Conservation (phyloP, 2,113 vertebrate genomes). For the Spheniscus mendiculus region DNA sequence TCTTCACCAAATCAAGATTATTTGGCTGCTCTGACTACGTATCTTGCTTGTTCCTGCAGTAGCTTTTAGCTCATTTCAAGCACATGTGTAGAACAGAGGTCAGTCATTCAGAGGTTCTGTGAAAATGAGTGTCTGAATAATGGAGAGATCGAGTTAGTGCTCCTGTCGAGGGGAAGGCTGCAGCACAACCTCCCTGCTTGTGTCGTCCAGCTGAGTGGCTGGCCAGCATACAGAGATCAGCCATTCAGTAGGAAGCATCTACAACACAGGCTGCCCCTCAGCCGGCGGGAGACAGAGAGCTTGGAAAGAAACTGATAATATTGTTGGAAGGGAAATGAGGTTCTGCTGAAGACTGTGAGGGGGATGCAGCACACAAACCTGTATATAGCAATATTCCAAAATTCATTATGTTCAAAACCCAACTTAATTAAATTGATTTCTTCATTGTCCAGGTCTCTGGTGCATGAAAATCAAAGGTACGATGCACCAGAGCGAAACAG, state of each 20-base stretch:
- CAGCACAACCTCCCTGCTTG: not conserved
- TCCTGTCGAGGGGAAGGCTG: not conserved
- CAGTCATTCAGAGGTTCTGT: not conserved
- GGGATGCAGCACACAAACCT: not conserved
- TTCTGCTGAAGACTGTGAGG: not conserved
- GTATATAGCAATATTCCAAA: not conserved
- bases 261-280: not conserved
- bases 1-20: not conserved
- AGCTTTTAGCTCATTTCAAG: not conserved
- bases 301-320: not conserved
- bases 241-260: not conserved
- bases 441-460: not conserved
- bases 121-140: not conserved
- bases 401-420: not conserved
- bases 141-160: rapidly evolving
- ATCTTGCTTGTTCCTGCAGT: not conserved
- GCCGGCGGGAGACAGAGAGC: not conserved
- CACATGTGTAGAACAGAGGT: not conserved
- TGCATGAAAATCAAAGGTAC: not conserved
- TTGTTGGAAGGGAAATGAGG: not conserved
- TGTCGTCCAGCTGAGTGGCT: not conserved
- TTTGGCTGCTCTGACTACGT: not conserved
- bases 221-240: not conserved
- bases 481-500: not conserved
- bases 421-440: not conserved